These are phyloP conservation scores for Pterophyllum scalare DNA, from an alignment of 2,113 vertebrate species.

Conservation along the genomic window DNA sequence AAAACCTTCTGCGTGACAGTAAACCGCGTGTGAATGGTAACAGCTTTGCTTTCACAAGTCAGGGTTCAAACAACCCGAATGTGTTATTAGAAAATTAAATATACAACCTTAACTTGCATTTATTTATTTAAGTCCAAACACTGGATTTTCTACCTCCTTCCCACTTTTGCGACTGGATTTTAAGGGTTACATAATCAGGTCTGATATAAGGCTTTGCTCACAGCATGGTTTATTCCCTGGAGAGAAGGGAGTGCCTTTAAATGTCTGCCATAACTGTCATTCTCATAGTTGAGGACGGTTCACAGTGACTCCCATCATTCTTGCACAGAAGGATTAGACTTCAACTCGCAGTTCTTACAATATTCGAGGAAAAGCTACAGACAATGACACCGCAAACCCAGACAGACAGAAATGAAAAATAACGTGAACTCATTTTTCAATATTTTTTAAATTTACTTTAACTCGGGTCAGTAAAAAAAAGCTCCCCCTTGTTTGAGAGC, in stretches of 20 bases:
- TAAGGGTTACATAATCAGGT: constrained; percentile 35
- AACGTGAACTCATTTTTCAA: background rate
- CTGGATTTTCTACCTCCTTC: background rate
- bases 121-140: background rate
- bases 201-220: constrained; percentile 36
- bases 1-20: background rate
- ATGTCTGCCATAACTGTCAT: constrained; percentile 20
- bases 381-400: background rate
- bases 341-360: background rate
- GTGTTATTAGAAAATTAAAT: background rate
- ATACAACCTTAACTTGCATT: background rate
- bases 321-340: constrained; percentile 17
- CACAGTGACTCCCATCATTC: background rate
- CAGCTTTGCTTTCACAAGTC: background rate
- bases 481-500: constrained; percentile 1
- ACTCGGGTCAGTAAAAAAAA: constrained; percentile 44
- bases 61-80: constrained; percentile 12
- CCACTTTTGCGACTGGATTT: constrained; percentile 21
- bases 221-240: constrained; percentile 24
- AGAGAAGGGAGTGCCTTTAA: constrained; percentile 30
- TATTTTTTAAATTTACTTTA: constrained; percentile 23
- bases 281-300: constrained; percentile 21
- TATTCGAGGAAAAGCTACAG: background rate
- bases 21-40: background rate
- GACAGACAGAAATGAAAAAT: constrained; percentile 4